A percentile compares a stretch with the other conserved stretches of the same genome.
These are phyloP conservation scores for Pteropus alecto DNA, from an alignment of 2,113 vertebrate genomes.

Conservation along the genomic window DNA sequence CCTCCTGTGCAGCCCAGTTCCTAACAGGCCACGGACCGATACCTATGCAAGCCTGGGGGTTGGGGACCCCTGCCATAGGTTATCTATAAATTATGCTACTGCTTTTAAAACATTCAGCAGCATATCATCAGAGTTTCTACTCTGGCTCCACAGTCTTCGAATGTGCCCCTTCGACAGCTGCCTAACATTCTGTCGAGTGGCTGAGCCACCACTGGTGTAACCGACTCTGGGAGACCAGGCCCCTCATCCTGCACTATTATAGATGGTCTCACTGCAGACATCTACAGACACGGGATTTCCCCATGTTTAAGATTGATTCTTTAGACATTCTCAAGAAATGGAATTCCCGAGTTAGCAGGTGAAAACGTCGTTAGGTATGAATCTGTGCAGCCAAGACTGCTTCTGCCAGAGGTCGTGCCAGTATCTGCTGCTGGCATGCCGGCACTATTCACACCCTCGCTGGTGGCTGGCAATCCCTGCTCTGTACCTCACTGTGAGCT, in stretches of 20 bases:
- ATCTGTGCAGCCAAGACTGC: background rate
- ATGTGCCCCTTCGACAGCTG: fast-evolving
- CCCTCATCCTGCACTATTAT: fast-evolving
- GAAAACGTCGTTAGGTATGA: too few relatives aligned
- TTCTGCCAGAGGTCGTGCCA: background rate
- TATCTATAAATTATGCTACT: background rate
- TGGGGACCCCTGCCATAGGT: too few relatives aligned
- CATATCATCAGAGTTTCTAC: background rate
- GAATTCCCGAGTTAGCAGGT: background rate
- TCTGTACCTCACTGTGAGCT: background rate
- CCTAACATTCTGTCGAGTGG: fast-evolving
- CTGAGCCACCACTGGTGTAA: background rate
- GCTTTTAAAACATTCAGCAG: background rate
- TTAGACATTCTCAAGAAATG: background rate
- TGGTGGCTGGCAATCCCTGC: background rate
- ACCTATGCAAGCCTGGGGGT: too few relatives aligned
- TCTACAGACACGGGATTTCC: background rate
- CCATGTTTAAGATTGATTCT: background rate
- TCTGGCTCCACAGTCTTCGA: background rate
- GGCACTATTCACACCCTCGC: background rate
- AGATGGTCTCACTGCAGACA: background rate
- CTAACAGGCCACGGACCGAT: too few relatives aligned
- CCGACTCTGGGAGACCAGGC: fast-evolving
- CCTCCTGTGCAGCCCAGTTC: too few relatives aligned
- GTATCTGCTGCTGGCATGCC: fast-evolving